Conservation (phyloP, 2,888 invertebrate species). For the Meghimatium bilineatum region DNA sequence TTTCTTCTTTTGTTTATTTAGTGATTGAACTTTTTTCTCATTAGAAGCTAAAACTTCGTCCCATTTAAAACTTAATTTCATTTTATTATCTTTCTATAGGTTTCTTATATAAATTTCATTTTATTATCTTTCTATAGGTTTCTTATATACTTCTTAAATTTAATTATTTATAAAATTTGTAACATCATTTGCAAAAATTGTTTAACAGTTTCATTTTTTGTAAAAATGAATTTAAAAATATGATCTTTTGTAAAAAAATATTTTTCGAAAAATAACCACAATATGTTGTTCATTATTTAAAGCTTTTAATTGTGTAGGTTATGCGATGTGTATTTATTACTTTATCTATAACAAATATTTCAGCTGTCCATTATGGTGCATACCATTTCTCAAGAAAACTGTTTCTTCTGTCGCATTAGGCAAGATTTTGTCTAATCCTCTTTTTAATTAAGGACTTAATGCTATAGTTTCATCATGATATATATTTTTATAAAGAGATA, state of each 20-base stretch:
- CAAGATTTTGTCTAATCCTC: neutral
- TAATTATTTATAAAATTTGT: too few species aligned
- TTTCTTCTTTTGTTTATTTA: too few species aligned
- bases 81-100: too few species aligned
- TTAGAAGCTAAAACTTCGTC: too few species aligned
- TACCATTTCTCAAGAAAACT: neutral
- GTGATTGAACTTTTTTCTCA: too few species aligned
- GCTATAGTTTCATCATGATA: neutral
- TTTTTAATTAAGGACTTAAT: neutral
- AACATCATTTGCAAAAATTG: too few species aligned
- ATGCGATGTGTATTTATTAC: neutral
- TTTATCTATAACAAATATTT: constrained; percentile 8
- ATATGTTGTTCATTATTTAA: constrained; percentile 6
- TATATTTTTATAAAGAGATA: neutral
- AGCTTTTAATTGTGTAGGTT: constrained; percentile 4
- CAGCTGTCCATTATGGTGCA: neutral
- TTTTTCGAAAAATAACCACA: neutral
- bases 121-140: too few species aligned
- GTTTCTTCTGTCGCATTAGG: neutral
- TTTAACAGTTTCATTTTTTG: too few species aligned
- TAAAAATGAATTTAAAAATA: neutral
- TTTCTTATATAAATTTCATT: too few species aligned
- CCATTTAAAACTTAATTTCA: too few species aligned
- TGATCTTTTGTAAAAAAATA: neutral
- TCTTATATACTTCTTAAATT: too few species aligned